Conservation (phyloP, 2,797 vertebrate genomes). For the Muscicapa striata region DNA sequence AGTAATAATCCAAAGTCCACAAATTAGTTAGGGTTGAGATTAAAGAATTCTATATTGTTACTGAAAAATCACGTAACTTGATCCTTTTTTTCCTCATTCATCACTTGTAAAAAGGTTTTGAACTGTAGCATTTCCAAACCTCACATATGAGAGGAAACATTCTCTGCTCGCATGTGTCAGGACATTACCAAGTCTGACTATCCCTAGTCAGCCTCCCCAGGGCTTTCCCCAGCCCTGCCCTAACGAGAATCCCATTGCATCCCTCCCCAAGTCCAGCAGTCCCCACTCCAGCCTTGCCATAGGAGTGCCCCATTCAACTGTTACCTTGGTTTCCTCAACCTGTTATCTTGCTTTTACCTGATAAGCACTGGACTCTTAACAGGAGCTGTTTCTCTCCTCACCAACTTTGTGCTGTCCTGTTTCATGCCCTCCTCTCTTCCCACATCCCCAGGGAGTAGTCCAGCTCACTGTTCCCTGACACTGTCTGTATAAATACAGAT, state of each 20-base stretch:
- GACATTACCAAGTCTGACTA: background rate
- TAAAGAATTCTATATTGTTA: background rate
- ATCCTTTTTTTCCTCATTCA: background rate
- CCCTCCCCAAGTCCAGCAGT: background rate
- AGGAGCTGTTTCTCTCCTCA: background rate
- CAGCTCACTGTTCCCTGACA: background rate
- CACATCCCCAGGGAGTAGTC: background rate
- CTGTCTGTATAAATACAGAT: background rate
- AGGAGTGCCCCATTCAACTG: background rate
- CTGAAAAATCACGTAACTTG: background rate
- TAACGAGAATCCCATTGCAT: background rate
- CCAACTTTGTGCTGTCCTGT: background rate
- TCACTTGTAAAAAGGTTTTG: background rate
- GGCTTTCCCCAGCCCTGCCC: background rate
- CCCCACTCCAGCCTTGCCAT: background rate
- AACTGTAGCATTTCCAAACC: background rate
- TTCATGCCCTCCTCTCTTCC: rapidly evolving
- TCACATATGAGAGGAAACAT: background rate
- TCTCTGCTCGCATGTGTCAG: background rate
- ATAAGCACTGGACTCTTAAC: background rate
- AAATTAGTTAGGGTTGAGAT: background rate
- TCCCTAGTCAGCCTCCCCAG: background rate
- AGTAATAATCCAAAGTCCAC: background rate
- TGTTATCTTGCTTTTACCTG: background rate
- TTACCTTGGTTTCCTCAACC: background rate